These are phyloP conservation scores for Coenonympha arcania DNA, from an alignment of 2,888 invertebrate genomes.

Conservation along the genomic window DNA sequence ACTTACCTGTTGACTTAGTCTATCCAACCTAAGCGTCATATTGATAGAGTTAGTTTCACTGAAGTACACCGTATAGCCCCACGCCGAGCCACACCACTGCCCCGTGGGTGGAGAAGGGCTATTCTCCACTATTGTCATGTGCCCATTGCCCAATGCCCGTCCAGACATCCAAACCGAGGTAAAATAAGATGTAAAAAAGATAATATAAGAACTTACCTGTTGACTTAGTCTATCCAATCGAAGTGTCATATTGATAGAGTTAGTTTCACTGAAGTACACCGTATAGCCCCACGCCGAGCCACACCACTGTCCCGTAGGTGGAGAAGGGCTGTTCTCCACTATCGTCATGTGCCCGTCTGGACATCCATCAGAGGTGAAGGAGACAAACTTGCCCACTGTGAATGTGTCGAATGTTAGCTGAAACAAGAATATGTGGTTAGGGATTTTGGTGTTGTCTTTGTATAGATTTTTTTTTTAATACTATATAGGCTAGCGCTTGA, in stretches of 20 bases:
- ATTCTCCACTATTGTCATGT: conserved; percentile 83
- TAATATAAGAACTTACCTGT: conserved; percentile 77
- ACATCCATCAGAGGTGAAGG: conserved; percentile 84
- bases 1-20: conserved; percentile 80
- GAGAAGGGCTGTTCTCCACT: conserved; percentile 79
- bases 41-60: conserved; percentile 86
- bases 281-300: conserved; percentile 89
- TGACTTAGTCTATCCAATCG: conserved; percentile 80
- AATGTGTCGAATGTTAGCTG: conserved; percentile 89
- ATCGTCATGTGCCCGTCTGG: conserved; percentile 88
- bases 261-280: conserved; percentile 87
- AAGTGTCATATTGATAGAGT: conserved; percentile 84
- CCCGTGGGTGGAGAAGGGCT: conserved; percentile 82
- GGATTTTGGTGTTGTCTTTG: background rate
- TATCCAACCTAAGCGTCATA: conserved; percentile 80
- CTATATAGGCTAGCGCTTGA: too few relatives aligned
- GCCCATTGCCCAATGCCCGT: conserved; percentile 70
- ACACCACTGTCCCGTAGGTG: conserved; percentile 86
- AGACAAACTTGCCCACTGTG: conserved; percentile 85
- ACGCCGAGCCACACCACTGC: conserved; percentile 88
- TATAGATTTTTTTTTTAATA: background rate
- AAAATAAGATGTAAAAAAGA: too few relatives aligned
- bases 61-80: conserved; percentile 89
- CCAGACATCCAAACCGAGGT: background rate
- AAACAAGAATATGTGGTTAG: conserved; percentile 40